Percentiles rank a stretch among this genome's conserved stretches.
These are phyloP conservation scores for Rhysida immarginata DNA, from an alignment of 1,140 invertebrate species.

Conservation along the genomic window DNA sequence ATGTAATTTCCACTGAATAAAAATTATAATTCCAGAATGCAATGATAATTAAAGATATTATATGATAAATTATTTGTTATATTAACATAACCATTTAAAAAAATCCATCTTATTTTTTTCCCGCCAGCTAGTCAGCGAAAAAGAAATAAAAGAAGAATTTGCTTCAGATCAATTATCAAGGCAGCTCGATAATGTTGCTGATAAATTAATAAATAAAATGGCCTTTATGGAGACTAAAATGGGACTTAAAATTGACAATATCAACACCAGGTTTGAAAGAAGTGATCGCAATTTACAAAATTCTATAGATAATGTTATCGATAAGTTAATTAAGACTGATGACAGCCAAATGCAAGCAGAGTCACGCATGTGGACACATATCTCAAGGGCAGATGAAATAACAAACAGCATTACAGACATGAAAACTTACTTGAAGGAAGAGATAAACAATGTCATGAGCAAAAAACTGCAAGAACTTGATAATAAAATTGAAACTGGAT, in stretches of 20 bases:
- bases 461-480: constrained; percentile 4
- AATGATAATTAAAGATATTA: too few relatives aligned
- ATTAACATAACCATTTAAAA: too few relatives aligned
- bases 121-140: constrained; percentile 13
- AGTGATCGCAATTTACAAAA: constrained; percentile 12
- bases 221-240: constrained; percentile 27
- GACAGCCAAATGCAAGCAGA: constrained; percentile 12
- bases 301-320: constrained; percentile 13
- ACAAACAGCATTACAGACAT: neutral
- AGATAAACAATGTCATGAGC: constrained; percentile 1
- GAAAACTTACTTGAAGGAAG: constrained; percentile 7
- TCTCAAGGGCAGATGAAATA: constrained; percentile 13
- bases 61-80: too few relatives aligned
- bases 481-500: constrained; percentile 12
- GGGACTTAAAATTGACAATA: constrained; percentile 23
- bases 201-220: constrained; percentile 28
- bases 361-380: constrained; percentile 1
- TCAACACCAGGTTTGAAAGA: constrained; percentile 16
- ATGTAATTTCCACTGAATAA: too few relatives aligned
- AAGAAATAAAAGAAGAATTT: constrained; percentile 31
- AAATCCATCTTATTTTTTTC: neutral
- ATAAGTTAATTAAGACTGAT: constrained; percentile 14
- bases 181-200: constrained; percentile 24
- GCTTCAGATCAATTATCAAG: constrained; percentile 25
- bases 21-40: too few relatives aligned